Evolutionary conservation across 2,113 vertebrate species (phyloP).

Genomic region (Melanerpes formicivorus): DNA sequence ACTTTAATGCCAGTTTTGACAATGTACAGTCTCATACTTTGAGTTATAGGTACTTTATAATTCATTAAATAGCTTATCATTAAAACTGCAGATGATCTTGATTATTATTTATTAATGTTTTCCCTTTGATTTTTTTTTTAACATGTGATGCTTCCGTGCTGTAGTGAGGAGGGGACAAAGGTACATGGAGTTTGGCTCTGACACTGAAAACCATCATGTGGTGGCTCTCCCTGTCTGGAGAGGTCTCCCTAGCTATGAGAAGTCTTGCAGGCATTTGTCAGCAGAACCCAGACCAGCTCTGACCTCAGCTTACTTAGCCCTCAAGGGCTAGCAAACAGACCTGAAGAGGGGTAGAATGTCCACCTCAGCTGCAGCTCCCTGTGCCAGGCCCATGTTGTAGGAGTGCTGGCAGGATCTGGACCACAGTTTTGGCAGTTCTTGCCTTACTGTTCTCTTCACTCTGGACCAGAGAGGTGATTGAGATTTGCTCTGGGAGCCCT

Average conservation of each 20-base stretch:
- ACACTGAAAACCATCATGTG: background rate
- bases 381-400: accelerated
- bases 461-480: background rate
- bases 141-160: background rate
- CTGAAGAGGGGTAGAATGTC: background rate
- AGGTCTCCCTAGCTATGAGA: background rate
- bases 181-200: background rate
- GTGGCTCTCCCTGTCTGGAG: background rate
- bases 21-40: constrained; percentile 71
- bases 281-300: background rate
- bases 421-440: background rate
- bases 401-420: accelerated
- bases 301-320: background rate
- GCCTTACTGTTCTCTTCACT: background rate
- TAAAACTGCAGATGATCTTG: constrained; percentile 74
- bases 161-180: background rate
- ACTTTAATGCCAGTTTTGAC: constrained; percentile 80
- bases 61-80: constrained; percentile 75
- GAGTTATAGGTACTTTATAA: constrained; percentile 75
- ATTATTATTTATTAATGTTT: constrained; percentile 78
- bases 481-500: background rate
- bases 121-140: constrained; percentile 52
- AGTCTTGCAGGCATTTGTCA: background rate
- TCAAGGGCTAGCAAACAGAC: background rate
- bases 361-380: background rate